These are phyloP conservation scores for Simalia tracyae DNA, from an alignment of 2,797 vertebrate genomes.

Conservation along the genomic window DNA sequence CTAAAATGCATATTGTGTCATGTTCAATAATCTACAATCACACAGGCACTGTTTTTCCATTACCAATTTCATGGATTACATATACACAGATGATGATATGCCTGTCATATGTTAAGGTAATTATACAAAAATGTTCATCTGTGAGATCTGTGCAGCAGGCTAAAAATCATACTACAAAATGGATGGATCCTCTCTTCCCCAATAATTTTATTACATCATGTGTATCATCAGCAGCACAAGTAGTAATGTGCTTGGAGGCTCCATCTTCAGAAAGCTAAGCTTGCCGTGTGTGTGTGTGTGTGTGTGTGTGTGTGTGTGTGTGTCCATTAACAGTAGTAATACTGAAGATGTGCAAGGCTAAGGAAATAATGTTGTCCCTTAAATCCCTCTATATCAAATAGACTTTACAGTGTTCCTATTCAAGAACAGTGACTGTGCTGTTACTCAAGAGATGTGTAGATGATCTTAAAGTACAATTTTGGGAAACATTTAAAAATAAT, in stretches of 20 bases:
- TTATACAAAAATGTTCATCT: background rate
- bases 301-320: too few species aligned
- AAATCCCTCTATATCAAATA: background rate
- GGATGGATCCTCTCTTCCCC: background rate
- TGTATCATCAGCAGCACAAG: background rate
- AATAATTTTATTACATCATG: background rate
- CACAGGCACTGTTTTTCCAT: background rate
- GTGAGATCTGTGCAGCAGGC: background rate
- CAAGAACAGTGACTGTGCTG: background rate
- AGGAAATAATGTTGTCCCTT: background rate
- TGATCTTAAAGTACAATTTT: background rate
- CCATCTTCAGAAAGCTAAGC: background rate
- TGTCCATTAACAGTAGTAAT: background rate
- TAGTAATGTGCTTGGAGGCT: background rate
- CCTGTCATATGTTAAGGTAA: background rate
- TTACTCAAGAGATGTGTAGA: background rate
- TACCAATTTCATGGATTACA: background rate
- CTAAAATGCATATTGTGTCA: background rate
- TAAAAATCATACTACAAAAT: background rate
- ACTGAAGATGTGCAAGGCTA: background rate
- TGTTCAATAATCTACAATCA: slow-evolving; percentile 18
- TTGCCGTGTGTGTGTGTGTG: background rate
- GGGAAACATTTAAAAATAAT: background rate
- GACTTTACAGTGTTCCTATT: background rate
- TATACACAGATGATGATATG: background rate